Conservation (phyloP, 2,113 vertebrate genomes). For the Cryptomyrus ogoouensis region DNA sequence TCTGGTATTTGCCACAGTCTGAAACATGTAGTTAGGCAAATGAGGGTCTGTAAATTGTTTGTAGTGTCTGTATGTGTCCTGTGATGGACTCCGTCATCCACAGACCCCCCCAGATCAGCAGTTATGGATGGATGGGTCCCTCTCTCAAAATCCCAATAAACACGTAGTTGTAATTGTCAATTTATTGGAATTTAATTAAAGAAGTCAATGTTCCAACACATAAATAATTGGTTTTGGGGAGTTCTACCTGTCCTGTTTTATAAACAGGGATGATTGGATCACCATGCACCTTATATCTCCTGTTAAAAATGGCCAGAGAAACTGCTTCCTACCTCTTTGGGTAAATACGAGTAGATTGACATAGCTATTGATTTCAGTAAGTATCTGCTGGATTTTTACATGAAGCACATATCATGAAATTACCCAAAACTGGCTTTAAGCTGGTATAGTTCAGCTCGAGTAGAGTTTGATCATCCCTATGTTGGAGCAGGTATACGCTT, state of each 20-base stretch:
- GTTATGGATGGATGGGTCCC: background rate
- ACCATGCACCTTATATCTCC: background rate
- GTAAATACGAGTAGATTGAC: background rate
- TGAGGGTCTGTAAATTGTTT: background rate
- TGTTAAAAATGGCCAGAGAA: background rate
- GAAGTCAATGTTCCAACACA: background rate
- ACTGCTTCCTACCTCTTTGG: background rate
- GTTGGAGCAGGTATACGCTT: background rate
- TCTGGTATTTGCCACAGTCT: background rate
- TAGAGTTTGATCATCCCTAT: background rate
- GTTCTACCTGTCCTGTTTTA: background rate
- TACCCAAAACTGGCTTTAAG: background rate
- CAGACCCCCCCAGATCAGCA: background rate
- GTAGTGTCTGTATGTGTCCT: background rate
- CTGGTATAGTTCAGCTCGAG: background rate
- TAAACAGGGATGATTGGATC: background rate
- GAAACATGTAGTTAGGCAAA: background rate
- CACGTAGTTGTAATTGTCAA: background rate
- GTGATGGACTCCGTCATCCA: background rate
- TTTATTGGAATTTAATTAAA: slow-evolving; percentile 6
- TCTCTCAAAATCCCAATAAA: background rate
- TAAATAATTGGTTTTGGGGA: background rate
- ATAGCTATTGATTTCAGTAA: background rate
- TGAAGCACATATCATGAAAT: background rate
- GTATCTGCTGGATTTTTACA: background rate